Base-by-base conservation (phyloP, 2,888 invertebrate genomes). In the Nysson spinosus region DNA sequence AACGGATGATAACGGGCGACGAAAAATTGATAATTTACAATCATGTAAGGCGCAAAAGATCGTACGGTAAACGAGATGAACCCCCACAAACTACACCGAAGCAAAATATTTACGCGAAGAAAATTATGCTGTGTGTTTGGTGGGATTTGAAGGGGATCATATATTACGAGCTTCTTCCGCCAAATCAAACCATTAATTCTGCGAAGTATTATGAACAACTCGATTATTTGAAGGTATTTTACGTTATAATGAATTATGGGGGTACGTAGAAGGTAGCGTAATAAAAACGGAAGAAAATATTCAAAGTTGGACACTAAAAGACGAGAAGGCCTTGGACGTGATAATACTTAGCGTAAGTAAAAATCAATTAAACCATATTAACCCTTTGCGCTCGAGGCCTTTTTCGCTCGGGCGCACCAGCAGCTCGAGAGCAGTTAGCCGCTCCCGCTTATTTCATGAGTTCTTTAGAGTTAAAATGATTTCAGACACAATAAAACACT, bases 1-100 rank as follows among this genome's bases (percentile, higher is more conserved):
- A 77, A 24, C 51, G 47, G 30, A 50, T 75, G 50, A 35, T 72
- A 5, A 72, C 65, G 6, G 62, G 60, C 12, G 70, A 74, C 56
- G 72, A 72, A 64, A 71, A 76, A 42, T 76, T 68, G 67, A 44
- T 68, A 28, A 47, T 34, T 22, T 69, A 56, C 47, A 16, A 51
- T 17, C 52, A 69, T 19, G 9, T 19, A 14, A 28, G 3, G 26
- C 28, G 62, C 46, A 68, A 67, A 51, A 43, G 58, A 44, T 51
- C 61, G 22, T 50, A 37, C 49, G 34, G 30, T 30, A 35, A 54
- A 16, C 39, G 4, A 22, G 56, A 40, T 14, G 42, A 64, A 34
- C 12, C 44, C 7, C 6, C 32, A 4, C 43, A 52, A 51, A 50
- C 35, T 16, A 19, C 16, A 3, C 16, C 34, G 14, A 14, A 14